Percentiles rank a stretch among this genome's conserved stretches.
phyloP scores from a whole-genome alignment of 1,140 invertebrate species.

The Pogonus chalceus region DNA sequence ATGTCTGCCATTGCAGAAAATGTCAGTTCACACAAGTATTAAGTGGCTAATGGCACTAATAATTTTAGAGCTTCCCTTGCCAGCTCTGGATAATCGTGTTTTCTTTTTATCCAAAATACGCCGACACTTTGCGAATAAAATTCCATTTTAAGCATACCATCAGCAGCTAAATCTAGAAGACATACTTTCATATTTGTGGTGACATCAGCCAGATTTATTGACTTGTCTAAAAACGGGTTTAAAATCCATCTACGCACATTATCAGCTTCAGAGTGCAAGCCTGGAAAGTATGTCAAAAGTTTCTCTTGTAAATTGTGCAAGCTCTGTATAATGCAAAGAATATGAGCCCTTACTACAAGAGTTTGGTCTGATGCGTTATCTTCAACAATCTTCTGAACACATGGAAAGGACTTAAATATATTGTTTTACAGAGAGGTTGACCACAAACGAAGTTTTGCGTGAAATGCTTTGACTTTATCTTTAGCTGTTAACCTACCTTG shows the following conservation, averaged over 20 bases:
- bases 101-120: too few species aligned
- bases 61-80: slow-evolving; percentile 8
- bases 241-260: too few species aligned
- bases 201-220: too few species aligned
- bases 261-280: too few species aligned
- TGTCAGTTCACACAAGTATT: slow-evolving; percentile 3
- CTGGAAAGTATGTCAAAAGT: too few species aligned
- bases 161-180: too few species aligned
- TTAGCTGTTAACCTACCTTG: slow-evolving; percentile 23
- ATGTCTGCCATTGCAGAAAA: slow-evolving; percentile 5
- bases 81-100: too few species aligned
- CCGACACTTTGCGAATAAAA: too few species aligned
- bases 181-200: too few species aligned
- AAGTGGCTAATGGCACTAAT: slow-evolving; percentile 9
- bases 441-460: slow-evolving; percentile 21
- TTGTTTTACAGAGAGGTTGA: slow-evolving; percentile 21
- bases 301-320: slow-evolving; percentile 27
- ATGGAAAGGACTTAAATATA: slow-evolving; percentile 22
- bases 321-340: too few species aligned
- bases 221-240: too few species aligned
- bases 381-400: slow-evolving; percentile 26
- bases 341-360: slow-evolving; percentile 20
- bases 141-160: too few species aligned
- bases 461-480: slow-evolving; percentile 23
- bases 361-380: slow-evolving; percentile 24